These are phyloP conservation scores for Aporophyla nigra DNA, from an alignment of 2,888 invertebrate genomes.

Conservation along the genomic window DNA sequence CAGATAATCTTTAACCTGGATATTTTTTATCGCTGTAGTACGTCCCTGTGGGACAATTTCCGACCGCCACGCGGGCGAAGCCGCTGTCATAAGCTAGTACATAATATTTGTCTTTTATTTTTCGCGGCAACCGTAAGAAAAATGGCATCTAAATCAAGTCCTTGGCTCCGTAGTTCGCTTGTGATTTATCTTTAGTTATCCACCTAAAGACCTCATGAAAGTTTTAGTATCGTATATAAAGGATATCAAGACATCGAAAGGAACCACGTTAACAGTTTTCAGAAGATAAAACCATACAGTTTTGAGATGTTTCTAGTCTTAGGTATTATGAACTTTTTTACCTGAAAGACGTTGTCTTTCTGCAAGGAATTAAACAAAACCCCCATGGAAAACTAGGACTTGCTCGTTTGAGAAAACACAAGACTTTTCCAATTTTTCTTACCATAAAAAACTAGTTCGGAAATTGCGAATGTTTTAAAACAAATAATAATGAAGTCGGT, in stretches of 20 bases:
- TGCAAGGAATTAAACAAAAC: background rate
- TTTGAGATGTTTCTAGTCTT: background rate
- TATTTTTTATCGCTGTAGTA: no score
- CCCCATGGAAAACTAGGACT: background rate
- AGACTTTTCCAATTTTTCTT: background rate
- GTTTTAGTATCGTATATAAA: slow-evolving; percentile 32
- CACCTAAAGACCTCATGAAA: slow-evolving; percentile 31
- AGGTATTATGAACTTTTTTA: background rate
- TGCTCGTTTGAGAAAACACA: no score
- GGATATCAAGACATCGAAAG: slow-evolving; percentile 7
- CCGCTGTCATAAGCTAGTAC: no score
- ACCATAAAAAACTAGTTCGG: background rate
- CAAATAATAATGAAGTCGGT: background rate
- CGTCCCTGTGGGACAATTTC: no score
- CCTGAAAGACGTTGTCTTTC: background rate
- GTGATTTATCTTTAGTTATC: slow-evolving; percentile 40
- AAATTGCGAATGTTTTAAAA: background rate
- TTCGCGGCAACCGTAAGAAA: slow-evolving; percentile 13
- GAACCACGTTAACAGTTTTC: background rate
- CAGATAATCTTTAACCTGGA: no score
- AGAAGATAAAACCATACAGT: background rate
- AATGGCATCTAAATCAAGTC: slow-evolving; percentile 7
- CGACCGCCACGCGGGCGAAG: no score
- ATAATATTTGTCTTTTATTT: slow-evolving; percentile 3
- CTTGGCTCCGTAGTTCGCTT: slow-evolving; percentile 12